A percentile compares a stretch with the other conserved stretches of the same genome.
These are phyloP conservation scores for Aleadryas rufinucha DNA, from an alignment of 2,113 vertebrate genomes.

Conservation along the genomic window DNA sequence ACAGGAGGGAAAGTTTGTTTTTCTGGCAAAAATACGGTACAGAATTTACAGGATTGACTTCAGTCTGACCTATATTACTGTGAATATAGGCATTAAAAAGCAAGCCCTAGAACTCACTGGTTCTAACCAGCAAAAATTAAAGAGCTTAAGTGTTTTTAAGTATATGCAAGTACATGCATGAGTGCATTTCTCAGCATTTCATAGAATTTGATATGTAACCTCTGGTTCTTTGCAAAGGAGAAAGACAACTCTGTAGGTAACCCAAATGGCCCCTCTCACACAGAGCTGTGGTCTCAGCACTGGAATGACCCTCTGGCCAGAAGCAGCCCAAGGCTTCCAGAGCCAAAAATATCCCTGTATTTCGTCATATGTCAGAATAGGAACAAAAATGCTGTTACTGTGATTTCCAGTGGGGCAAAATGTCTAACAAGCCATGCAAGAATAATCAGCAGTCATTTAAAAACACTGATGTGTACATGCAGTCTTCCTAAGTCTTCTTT, in stretches of 20 bases:
- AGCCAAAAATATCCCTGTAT: neutral
- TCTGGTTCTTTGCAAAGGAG: neutral
- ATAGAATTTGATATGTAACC: neutral
- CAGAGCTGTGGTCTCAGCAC: rapidly evolving
- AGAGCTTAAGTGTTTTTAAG: neutral
- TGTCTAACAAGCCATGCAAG: neutral
- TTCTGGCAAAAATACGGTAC: neutral
- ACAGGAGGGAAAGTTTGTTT: neutral
- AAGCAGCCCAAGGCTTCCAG: neutral
- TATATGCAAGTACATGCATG: neutral
- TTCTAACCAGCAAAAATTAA: neutral
- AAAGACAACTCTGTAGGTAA: neutral
- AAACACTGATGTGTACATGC: neutral
- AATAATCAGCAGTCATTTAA: neutral
- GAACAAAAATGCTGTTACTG: neutral
- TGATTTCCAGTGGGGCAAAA: neutral
- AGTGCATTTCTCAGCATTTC: neutral
- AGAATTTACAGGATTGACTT: neutral
- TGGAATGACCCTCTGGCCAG: neutral
- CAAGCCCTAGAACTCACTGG: neutral
- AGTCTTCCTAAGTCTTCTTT: neutral
- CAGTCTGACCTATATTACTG: neutral
- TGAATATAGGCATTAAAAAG: neutral
- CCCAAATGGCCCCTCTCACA: neutral
- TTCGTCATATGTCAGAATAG: neutral